Conservation (phyloP, 2,113 vertebrate genomes). For the Eidolon helvum region DNA sequence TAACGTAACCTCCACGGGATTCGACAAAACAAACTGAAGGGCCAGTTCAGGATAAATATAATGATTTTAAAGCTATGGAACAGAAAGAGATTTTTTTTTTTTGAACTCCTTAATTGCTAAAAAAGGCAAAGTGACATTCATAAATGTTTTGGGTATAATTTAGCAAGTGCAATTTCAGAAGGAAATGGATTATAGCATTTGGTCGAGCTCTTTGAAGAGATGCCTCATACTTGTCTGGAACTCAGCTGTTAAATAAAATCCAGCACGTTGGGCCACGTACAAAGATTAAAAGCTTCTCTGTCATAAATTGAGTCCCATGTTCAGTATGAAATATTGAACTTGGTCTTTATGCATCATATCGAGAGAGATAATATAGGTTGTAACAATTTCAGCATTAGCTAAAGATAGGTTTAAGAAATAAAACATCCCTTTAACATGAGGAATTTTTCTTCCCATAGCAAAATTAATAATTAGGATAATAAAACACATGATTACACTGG, state of each 20-base stretch:
- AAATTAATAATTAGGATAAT: not conserved
- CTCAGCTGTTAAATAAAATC: conserved; percentile 43
- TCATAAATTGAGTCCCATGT: conserved; percentile 2
- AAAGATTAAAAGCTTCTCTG: conserved; percentile 52
- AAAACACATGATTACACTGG: not conserved
- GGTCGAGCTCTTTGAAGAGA: conserved; percentile 47
- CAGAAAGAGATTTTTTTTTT: conserved; percentile 1
- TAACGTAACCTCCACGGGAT: not conserved
- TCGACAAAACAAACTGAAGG: conserved; percentile 53
- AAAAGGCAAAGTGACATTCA: conserved; percentile 62
- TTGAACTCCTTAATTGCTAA: conserved; percentile 72
- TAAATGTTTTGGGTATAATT: conserved; percentile 59
- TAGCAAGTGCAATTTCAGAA: conserved; percentile 52
- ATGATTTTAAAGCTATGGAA: conserved; percentile 54
- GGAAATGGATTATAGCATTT: conserved; percentile 43
- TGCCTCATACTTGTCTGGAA: not conserved
- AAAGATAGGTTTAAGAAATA: conserved; percentile 17
- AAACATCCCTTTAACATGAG: not conserved
- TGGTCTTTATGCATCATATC: conserved; percentile 32
- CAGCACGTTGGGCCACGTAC: conserved; percentile 21
- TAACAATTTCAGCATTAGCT: conserved; percentile 19
- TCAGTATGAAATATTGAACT: conserved; percentile 53
- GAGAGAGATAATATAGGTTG: not conserved
- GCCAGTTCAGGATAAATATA: conserved; percentile 24
- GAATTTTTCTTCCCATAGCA: not conserved